Evolutionary conservation across 2,888 invertebrate species (phyloP).

Genomic region (Agriopis aurantiaria): DNA sequence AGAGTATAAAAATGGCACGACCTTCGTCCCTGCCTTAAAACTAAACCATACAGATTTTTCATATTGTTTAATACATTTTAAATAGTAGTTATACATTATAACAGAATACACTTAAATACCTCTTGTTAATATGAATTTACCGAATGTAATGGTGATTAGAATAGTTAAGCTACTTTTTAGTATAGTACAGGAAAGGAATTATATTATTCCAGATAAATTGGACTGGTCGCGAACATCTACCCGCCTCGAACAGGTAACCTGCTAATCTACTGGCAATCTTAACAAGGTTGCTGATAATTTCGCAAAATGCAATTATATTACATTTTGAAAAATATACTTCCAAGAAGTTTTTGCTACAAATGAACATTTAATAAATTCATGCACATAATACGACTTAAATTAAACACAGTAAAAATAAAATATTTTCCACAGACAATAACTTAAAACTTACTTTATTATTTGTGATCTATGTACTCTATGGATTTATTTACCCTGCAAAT

Average conservation of each 20-base stretch:
- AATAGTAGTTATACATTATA: constrained; percentile 6
- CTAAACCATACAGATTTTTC: constrained; percentile 16
- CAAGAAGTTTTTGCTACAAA: background rate
- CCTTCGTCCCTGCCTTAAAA: constrained; percentile 3
- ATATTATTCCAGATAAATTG: too few species aligned
- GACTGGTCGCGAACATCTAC: too few species aligned
- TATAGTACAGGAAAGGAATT: too few species aligned
- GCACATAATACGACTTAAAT: constrained; percentile 19
- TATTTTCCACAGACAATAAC: constrained; percentile 65
- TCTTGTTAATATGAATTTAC: constrained; percentile 25
- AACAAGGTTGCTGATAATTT: background rate
- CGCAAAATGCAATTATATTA: background rate
- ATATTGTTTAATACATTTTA: constrained; percentile 32
- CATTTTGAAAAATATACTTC: background rate
- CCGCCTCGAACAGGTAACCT: too few species aligned
- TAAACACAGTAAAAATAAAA: constrained; percentile 31
- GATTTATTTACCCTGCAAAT: constrained; percentile 67
- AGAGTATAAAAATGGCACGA: too few species aligned
- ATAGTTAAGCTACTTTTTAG: background rate
- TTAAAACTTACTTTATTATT: constrained; percentile 53
- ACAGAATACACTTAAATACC: constrained; percentile 21
- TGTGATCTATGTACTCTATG: constrained; percentile 63
- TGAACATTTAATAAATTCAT: constrained; percentile 20
- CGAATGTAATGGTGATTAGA: constrained; percentile 12
- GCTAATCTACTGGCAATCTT: too few species aligned